Percentiles rank a stretch among this genome's conserved stretches.
Conservation (phyloP, 2,797 vertebrate species). For the Falco berigora region DNA sequence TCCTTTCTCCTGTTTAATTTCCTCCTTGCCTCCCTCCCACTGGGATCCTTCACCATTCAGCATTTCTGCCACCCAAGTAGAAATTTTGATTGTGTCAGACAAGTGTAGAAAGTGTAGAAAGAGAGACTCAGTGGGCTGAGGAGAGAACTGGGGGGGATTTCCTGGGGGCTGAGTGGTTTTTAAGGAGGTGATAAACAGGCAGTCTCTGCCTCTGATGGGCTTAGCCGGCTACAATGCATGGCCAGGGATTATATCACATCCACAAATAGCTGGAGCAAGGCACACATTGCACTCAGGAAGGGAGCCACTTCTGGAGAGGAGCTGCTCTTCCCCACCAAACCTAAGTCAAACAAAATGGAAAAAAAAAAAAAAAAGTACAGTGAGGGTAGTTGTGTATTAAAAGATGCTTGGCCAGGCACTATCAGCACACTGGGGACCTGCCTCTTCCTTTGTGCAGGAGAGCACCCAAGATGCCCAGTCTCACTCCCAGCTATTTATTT, state of each 20-base stretch:
- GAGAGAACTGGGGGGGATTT: not conserved
- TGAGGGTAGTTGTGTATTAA: not conserved
- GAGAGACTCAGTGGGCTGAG: not conserved
- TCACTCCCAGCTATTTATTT: not conserved
- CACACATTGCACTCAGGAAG: not conserved
- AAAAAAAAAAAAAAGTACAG: not conserved
- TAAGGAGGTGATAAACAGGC: not conserved
- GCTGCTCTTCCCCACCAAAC: not conserved
- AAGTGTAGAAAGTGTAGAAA: conserved; percentile 8
- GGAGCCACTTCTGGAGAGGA: not conserved
- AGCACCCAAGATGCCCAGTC: not conserved
- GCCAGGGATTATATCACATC: not conserved
- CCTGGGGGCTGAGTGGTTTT: not conserved
- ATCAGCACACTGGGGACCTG: not conserved
- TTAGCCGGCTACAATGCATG: not conserved
- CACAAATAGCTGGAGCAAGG: not conserved
- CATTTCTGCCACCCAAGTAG: conserved; percentile 55
- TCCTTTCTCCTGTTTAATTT: conserved; percentile 54
- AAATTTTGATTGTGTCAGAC: conserved; percentile 51
- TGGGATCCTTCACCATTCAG: conserved; percentile 50
- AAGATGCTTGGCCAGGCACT: not conserved
- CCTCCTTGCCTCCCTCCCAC: conserved; percentile 49
- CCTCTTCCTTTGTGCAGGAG: not conserved
- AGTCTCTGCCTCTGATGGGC: not conserved
- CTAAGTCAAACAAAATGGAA: not conserved